Evolutionary conservation across 2,888 invertebrate genomes (phyloP).

Genomic region (Apodemia zela): DNA sequence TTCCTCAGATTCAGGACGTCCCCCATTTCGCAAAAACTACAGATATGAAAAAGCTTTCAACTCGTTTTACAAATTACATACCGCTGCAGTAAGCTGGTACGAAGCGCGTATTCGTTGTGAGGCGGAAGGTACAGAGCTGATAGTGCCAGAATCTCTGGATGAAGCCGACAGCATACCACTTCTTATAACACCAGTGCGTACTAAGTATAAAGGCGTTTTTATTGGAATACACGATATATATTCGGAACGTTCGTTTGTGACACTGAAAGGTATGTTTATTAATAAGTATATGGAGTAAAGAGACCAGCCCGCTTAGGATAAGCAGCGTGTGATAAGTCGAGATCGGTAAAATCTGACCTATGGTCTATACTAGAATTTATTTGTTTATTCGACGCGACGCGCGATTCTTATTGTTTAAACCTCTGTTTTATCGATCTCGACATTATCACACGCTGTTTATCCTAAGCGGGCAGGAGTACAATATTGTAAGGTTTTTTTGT

Average conservation of each 20-base stretch:
- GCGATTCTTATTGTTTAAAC: too few species aligned
- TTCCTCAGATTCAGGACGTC: slow-evolving; percentile 39
- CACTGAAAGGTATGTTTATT: slow-evolving; percentile 40
- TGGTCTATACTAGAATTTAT: too few species aligned
- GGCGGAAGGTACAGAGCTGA: slow-evolving; percentile 44
- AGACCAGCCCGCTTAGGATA: too few species aligned
- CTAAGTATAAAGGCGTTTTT: slow-evolving; percentile 43
- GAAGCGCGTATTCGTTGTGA: slow-evolving; percentile 46
- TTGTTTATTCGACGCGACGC: too few species aligned
- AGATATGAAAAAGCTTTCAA: slow-evolving; percentile 48
- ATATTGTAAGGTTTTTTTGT: too few species aligned
- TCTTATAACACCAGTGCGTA: slow-evolving; percentile 39
- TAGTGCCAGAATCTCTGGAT: slow-evolving; percentile 45
- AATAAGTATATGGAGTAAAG: background rate
- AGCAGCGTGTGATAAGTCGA: too few species aligned
- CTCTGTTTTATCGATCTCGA: too few species aligned
- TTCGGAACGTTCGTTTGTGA: slow-evolving; percentile 46
- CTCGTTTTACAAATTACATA: slow-evolving; percentile 48
- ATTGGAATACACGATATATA: slow-evolving; percentile 51
- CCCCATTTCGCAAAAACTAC: slow-evolving; percentile 47
- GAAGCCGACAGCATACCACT: slow-evolving; percentile 47
- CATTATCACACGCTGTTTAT: too few species aligned
- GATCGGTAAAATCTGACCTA: too few species aligned
- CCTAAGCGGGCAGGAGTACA: too few species aligned
- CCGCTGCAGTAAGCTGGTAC: slow-evolving; percentile 38